phyloP scores from a whole-genome alignment of 2,113 vertebrate species.

The Coturnix japonica region DNA sequence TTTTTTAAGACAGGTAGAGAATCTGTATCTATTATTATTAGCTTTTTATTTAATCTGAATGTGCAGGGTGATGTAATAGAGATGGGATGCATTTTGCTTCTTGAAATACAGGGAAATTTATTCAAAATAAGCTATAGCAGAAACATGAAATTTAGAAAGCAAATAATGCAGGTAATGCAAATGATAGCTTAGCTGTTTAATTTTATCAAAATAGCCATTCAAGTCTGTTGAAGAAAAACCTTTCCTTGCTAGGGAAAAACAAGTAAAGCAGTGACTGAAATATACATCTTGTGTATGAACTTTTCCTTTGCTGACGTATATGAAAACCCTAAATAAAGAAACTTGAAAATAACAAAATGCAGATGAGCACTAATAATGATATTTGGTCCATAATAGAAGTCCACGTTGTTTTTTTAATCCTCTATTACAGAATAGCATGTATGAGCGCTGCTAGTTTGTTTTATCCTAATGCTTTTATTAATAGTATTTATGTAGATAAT shows the following conservation, averaged over 20 bases:
- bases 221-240: not conserved
- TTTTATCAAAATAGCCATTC: not conserved
- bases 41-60: not conserved
- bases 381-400: not conserved
- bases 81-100: not conserved
- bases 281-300: not conserved
- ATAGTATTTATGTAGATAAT: not conserved
- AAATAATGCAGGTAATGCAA: conserved; percentile 32
- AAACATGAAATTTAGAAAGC: conserved; percentile 1
- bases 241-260: not conserved
- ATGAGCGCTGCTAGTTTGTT: not conserved
- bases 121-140: not conserved
- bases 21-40: not conserved
- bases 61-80: not conserved
- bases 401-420: not conserved
- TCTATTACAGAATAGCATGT: not conserved
- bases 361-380: not conserved
- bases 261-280: not conserved
- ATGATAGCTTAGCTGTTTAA: conserved; percentile 5
- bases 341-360: not conserved
- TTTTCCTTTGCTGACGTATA: not conserved
- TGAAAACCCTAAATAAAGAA: not conserved
- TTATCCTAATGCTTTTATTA: not conserved
- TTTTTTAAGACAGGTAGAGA: not conserved
- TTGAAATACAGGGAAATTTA: not conserved